Percentiles rank a stretch among this genome's conserved stretches.
Evolutionary conservation across 2,113 vertebrate genomes (phyloP).

Genomic region (Melanostigma gelatinosum): DNA sequence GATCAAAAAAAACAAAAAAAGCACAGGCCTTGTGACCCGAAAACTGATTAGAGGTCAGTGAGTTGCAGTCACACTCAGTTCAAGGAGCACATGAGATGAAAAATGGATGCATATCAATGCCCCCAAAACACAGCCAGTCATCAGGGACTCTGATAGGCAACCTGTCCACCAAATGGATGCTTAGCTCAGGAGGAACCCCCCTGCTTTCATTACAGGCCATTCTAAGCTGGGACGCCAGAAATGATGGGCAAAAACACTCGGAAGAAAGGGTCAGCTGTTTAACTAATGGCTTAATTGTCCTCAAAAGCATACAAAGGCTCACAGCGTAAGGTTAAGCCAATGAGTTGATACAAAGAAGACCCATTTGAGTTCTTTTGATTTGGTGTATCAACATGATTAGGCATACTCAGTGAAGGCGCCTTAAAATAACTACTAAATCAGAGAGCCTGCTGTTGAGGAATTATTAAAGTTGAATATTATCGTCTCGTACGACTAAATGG

Average conservation of each 20-base stretch:
- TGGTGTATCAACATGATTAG: constrained; percentile 34
- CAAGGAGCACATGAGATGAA: constrained; percentile 68
- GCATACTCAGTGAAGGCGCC: not conserved
- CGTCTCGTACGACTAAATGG: not conserved
- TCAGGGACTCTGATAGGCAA: constrained; percentile 17
- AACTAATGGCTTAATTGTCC: constrained; percentile 47
- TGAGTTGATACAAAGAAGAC: constrained; percentile 18
- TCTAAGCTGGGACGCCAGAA: constrained; percentile 10
- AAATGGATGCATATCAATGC: constrained; percentile 53
- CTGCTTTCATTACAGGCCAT: constrained; percentile 16
- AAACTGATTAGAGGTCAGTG: constrained; percentile 70
- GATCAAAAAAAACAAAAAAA: constrained; percentile 51
- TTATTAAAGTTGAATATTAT: not conserved
- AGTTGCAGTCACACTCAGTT: constrained; percentile 71
- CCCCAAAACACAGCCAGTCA: constrained; percentile 33
- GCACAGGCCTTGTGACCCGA: constrained; percentile 44
- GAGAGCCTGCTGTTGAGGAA: constrained; percentile 1
- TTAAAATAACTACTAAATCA: not conserved
- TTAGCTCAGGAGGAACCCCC: constrained; percentile 16
- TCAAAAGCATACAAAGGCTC: constrained; percentile 20
- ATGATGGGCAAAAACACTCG: constrained; percentile 9
- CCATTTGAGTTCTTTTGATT: not conserved
- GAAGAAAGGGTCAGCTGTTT: constrained; percentile 46
- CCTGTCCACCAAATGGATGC: constrained; percentile 30
- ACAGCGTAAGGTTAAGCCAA: constrained; percentile 11